phyloP scores from a whole-genome alignment of 2,888 invertebrate species.

The Drosophila mimica region DNA sequence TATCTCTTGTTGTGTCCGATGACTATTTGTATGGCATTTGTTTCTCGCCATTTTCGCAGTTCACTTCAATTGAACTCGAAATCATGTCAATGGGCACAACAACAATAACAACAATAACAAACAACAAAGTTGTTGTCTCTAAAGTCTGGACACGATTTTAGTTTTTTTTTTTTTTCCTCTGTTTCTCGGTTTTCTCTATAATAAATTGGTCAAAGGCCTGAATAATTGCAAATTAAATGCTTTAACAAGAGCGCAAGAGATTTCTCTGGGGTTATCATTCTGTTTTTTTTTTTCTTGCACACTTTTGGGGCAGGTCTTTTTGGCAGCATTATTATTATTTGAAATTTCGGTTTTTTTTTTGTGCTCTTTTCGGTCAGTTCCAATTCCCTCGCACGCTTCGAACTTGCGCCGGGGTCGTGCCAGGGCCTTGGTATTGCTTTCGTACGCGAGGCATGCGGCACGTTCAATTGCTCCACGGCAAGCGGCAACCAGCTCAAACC shows the following conservation, averaged over 20 bases:
- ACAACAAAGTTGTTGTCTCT: conserved; percentile 46
- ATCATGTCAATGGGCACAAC: conserved; percentile 66
- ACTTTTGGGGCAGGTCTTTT: conserved; percentile 48
- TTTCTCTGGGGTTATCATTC: conserved; percentile 31
- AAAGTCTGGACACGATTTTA: conserved; percentile 56
- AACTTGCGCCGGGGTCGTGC: conserved; percentile 49
- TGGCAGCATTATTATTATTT: conserved; percentile 17
- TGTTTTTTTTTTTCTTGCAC: conserved; percentile 14
- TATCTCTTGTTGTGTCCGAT: conserved; percentile 15
- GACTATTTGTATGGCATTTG: conserved; percentile 49
- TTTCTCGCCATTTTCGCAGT: conserved; percentile 67
- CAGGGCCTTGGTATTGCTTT: conserved; percentile 48
- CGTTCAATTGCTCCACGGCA: conserved; percentile 17
- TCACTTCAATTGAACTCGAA: conserved; percentile 73
- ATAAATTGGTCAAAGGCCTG: conserved; percentile 79
- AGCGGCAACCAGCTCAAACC: conserved; percentile 4
- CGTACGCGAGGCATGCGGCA: conserved; percentile 34
- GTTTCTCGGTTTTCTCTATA: conserved; percentile 39
- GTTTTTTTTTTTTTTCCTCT: conserved; percentile 8
- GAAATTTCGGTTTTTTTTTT: neutral
- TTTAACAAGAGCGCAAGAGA: conserved; percentile 30
- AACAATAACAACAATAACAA: conserved; percentile 34
- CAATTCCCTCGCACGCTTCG: conserved; percentile 41
- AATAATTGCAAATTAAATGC: conserved; percentile 75
- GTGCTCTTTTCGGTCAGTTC: conserved; percentile 12